Evolutionary conservation across 37 sponge, comb jelly and placozoan species (phyloP), one percentile per base, ranked within the genome.

Genomic region (Chondrosia reniformis): DNA sequence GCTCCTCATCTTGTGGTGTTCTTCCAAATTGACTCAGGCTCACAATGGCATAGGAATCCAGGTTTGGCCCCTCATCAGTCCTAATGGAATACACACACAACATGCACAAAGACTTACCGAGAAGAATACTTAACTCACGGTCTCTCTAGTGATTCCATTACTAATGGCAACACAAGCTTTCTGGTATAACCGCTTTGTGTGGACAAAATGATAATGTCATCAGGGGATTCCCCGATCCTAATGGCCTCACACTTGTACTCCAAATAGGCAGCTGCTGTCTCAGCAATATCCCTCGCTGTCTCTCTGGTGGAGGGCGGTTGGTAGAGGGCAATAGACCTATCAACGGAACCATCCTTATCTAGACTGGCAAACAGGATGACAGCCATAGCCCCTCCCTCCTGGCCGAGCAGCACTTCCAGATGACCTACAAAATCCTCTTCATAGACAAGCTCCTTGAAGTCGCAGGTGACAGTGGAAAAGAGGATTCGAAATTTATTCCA

Each of bases 151-250:
- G 76, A 77, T 21, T 76, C 13, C 38, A 66, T 43, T 21, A 92
- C 66, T 5, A 84, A 8, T 7, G 94, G 94, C 8, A 93, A 46
- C 27, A 93, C 79, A 32, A 65, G 58, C 45, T 93, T 93, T 17
- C 94, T 64, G 12, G 94, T 86, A 24, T 79, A 33, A 5, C 34
- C 31, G 1, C 75, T 69, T 34, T 89, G 78, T 33, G 79, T 66
- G 55, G 91, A 87, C n/a, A 89, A 41, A 38, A 83, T 17, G 3
- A 89, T 25, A 46, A 85, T 59, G 3, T 77, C 80, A 19, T 63
- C 63, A 77, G 63, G 72, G 3, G 8, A 32, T 0, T 13, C 56
- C 10, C 73, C 77, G 2, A 27, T 54, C 15, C 19, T 73, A 33
- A 77, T 28, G 1, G 32, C 42, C 46, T 79, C 65, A 39, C 81